Base-by-base conservation (phyloP, 2,888 invertebrate genomes). In the Trachelus stipa region DNA sequence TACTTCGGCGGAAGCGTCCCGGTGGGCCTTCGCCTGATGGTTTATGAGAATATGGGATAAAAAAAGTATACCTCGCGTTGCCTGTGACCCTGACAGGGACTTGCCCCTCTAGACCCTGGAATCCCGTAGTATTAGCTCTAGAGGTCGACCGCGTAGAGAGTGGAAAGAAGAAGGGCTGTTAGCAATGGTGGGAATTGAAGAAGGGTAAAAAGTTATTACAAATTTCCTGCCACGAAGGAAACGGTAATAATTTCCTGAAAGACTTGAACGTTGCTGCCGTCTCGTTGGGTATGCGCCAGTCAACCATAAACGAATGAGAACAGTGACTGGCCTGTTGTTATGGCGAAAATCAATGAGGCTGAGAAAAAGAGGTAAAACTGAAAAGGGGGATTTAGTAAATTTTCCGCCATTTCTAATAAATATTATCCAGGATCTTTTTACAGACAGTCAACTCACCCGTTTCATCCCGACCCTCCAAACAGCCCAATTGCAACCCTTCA, bases 1-100 rank as follows among this genome's bases (percentile, higher is more conserved):
- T 76, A 76, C 73, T 35, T 76, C 76, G 69, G 74, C 74, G 68
- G 56, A 75, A 33, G 23, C 56, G 9, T 9, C 23, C 56, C 23
- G 9, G 9, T 23, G 23, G 56, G 56, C 23, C 56, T 23, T 56
- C 56, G 23, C 23, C 56, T 56, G 56, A 6, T 56, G 56, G 56
- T 56, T 56, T 56, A 56, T 23, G 56, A 56, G 23, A 56, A 56
- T 56, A 9, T 23, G 23, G 23, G 56, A 56, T 56, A 56, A 56
- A 56, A 23, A 23, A 40, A 15, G 15, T 12, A 12, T 40, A 40
- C 15, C 9, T 23, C 56, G 23, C 23, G 23, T 56, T 56, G 23
- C 56, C 56, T 56, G 23, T 56, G 9, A 40, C 40, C 40, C 15
- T 23, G 40, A 56, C 23, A 56, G 56, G 6, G 23, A 56, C 56